Base-by-base conservation (phyloP, 1,140 invertebrate genomes). In the Armadillidium nasatum region DNA sequence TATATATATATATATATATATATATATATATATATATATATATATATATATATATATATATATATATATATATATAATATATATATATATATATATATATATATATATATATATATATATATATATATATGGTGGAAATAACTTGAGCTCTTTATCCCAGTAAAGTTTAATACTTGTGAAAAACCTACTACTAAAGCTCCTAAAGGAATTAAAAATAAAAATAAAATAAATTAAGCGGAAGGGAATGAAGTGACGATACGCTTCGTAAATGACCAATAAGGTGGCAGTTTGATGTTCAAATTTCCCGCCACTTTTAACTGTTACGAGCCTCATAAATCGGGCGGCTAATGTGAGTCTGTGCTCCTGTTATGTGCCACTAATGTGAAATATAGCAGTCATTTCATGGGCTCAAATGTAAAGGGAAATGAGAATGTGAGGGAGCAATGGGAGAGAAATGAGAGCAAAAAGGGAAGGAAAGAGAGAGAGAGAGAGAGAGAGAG, bases 241-340 rank as follows among this genome's bases (percentile, higher is more conserved):
- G 46, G 9, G 46, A 50, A 50, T 50, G 46, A 50, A 50, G 46
- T 50, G 46, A 50, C 46, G 46, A 50, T 50, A 50, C 46, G 46
- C 9, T 50, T 10, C 46, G 46, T 50, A 74, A 76, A 75, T 44
- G 75, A 77, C 75, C 79, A 81, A 81, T 81, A 81, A 81, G 79
- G 79, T 81, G 79, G 76, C 79, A 73, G 77, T 77, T 75, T 77
- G 75, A 81, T 81, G 79, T 81, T 81, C 79, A 81, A 81, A 81
- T 81, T 81, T 81, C 79, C 79, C 79, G 77, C 77, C 78, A 81
- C 79, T 81, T 81, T 81, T 81, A 81, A 81, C 79, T 77, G 79
- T 81, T 81, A 81, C 79, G 79, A 78, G 75, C 68, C 23, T 69
- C 79, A 81, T 81, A 81, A 81, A 81, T 81, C 78, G 75, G 70